These are phyloP conservation scores for Alethe castanea DNA, from an alignment of 2,113 vertebrate genomes.

Conservation along the genomic window DNA sequence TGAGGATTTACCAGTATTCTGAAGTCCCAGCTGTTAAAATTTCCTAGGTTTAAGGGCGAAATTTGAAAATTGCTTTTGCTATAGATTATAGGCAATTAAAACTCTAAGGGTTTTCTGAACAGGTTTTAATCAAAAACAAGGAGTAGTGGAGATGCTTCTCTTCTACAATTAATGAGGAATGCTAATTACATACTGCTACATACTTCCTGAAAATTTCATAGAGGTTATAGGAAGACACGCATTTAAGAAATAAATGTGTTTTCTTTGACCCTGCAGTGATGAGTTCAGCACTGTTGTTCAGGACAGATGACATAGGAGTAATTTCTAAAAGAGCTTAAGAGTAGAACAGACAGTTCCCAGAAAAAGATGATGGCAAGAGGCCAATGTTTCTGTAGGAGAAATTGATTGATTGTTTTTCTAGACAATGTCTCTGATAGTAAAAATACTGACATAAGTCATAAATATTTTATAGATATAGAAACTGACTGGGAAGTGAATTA, in stretches of 20 bases:
- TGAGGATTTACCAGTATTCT: not conserved
- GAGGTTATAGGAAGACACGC: not conserved
- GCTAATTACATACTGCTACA: not conserved
- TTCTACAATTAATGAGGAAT: not conserved
- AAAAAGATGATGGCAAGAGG: not conserved
- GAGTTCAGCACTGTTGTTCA: not conserved
- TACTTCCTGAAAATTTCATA: not conserved
- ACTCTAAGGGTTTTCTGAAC: not conserved
- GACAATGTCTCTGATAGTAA: not conserved
- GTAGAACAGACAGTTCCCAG: not conserved
- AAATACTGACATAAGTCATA: not conserved
- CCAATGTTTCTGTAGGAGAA: not conserved
- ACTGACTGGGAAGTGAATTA: not conserved
- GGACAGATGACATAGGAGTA: not conserved
- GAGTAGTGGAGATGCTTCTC: not conserved
- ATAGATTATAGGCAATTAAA: not conserved
- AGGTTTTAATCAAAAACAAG: not conserved
- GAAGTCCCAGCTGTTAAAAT: not conserved
- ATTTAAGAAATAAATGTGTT: not conserved
- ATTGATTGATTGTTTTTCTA: not conserved
- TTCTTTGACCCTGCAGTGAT: not conserved
- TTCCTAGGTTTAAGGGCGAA: not conserved
- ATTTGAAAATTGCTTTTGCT: slow-evolving; percentile 22
- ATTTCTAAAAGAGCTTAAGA: not conserved
- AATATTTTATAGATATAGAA: not conserved